Base-by-base conservation (phyloP, 1,140 invertebrate species). In the Penaeus chinensis region DNA sequence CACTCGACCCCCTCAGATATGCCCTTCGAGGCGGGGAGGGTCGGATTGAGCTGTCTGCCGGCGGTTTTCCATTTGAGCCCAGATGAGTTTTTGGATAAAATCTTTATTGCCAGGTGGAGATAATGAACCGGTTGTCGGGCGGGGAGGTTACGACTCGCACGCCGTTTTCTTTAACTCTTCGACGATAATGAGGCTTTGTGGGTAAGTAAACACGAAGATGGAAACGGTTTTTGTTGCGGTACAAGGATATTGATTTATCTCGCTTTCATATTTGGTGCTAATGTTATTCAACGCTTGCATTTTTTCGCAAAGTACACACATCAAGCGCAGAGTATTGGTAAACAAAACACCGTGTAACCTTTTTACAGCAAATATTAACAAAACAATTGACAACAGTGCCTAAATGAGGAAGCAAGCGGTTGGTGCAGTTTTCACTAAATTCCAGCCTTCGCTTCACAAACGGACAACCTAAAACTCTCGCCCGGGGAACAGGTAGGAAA, bases 81-180 rank as follows among this genome's bases (percentile, higher is more conserved):
- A 74, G 71, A 74, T 74, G 71, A 74, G 71, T 74, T 74, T 74
- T 74, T 27, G 71, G 71, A 74, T 74, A 74, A 74, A 74, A 74
- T 74, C 71, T 74, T 74, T 74, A 74, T 74, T 32, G 71, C 42
- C 27, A 37, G 42, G 71, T 37, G 27, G 27, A 74, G 71, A 74
- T 74, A 74, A 74, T 74, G 71, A 37, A 74, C 71, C 42, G 71
- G 71, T 74, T 74, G 71, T 74, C 71, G 27, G 27, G 71, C 42
- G 71, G 16, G 71, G 71, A 74, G 71, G 71, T 74, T 74, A 74
- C 71, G 18, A 37, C 27, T 74, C n/a, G 71, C 71, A 37, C 71
- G 27, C 71, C 71, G 71, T 74, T 74, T 74, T 74, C 71, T 74
- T 74, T 74, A 74, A 27, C n/a, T 37, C 71, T 19, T 32, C 71